Conservation (phyloP, 2,888 invertebrate genomes). For the Philopedon plagiatum region DNA sequence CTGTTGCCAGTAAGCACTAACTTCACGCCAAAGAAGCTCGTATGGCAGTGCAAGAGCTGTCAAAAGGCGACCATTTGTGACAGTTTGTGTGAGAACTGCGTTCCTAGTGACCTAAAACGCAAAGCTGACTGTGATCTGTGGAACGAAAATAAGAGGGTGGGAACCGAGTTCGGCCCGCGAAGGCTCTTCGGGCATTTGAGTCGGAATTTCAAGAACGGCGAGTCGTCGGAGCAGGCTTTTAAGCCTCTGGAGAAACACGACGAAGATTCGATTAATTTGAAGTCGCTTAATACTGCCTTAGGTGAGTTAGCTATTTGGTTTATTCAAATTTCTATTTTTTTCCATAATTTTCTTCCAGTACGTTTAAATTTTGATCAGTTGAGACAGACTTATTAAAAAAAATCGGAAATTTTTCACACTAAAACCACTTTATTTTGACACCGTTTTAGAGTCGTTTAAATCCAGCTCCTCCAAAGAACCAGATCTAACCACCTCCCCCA, state of each 20-base stretch:
- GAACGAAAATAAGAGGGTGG: constrained; percentile 48
- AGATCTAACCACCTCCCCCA: constrained; percentile 71
- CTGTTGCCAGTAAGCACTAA: neutral
- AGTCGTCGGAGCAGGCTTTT: constrained; percentile 12
- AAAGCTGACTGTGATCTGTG: constrained; percentile 51
- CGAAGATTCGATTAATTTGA: constrained; percentile 41
- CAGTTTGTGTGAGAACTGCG: constrained; percentile 59
- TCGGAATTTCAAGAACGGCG: constrained; percentile 58
- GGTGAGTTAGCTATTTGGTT: constrained; percentile 21
- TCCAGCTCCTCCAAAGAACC: constrained; percentile 13
- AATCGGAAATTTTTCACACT: no score
- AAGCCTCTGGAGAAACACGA: constrained; percentile 18
- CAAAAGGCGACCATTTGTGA: constrained; percentile 35
- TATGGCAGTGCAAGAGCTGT: constrained; percentile 53
- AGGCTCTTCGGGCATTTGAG: constrained; percentile 51
- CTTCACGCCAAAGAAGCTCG: constrained; percentile 53
- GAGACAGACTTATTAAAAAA: no score
- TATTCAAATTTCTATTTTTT: no score
- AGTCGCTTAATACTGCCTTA: constrained; percentile 39
- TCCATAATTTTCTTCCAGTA: neutral
- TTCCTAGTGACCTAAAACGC: constrained; percentile 52
- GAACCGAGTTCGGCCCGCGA: constrained; percentile 53
- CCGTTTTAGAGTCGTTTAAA: constrained; percentile 39
- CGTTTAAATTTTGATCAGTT: no score
- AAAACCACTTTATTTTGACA: no score